Evolutionary conservation across 2,797 vertebrate genomes (phyloP).

Genomic region (Xenopus petersii): DNA sequence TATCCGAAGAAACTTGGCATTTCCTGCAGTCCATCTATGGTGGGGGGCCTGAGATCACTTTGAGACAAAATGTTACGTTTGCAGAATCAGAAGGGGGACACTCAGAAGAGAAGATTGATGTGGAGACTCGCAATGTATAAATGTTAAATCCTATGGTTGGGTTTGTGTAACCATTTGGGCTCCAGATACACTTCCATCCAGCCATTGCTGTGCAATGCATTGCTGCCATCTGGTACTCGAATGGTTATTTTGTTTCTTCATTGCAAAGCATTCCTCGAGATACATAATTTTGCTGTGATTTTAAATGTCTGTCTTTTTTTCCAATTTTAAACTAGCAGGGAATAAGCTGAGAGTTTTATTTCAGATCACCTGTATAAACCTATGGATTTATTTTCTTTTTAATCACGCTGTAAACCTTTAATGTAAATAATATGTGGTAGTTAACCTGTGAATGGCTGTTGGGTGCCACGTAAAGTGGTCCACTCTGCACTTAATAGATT

Average conservation of each 20-base stretch:
- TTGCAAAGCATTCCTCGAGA: constrained; percentile 22
- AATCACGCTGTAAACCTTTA: not conserved
- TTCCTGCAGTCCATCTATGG: constrained; percentile 93
- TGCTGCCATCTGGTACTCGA: not conserved
- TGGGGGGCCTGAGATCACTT: constrained; percentile 88
- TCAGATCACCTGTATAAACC: constrained; percentile 22
- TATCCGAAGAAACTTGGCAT: constrained; percentile 97
- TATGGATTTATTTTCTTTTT: constrained; percentile 10
- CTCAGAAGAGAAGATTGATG: constrained; percentile 93
- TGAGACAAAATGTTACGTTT: constrained; percentile 82
- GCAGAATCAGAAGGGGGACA: constrained; percentile 76
- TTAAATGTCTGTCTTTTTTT: constrained; percentile 12
- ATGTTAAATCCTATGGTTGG: constrained; percentile 25
- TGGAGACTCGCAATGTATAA: constrained; percentile 89
- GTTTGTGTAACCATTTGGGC: not conserved
- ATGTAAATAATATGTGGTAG: constrained; percentile 15
- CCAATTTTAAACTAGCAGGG: constrained; percentile 16
- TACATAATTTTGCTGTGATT: constrained; percentile 5
- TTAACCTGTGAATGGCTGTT: not conserved
- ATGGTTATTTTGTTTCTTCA: not conserved
- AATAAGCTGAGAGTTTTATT: constrained; percentile 15
- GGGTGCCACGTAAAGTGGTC: not conserved
- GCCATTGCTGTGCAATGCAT: not conserved
- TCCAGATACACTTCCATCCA: not conserved
- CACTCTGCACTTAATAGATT: not conserved